Percentiles rank a stretch among this genome's conserved stretches.
Conservation (phyloP, 2,113 vertebrate species). For the Urocolius indicus region DNA sequence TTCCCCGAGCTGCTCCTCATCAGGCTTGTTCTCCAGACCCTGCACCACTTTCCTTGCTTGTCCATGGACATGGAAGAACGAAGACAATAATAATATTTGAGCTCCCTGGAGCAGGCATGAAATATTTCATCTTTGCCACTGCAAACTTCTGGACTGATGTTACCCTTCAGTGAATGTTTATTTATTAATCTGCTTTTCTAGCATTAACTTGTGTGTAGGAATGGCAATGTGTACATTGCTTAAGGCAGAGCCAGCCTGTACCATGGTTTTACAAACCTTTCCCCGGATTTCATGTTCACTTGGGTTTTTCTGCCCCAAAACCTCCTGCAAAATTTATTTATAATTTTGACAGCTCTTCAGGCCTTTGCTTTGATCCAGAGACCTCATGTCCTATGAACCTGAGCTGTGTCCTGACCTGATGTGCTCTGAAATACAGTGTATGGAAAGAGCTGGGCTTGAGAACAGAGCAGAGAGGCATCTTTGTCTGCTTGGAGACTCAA, state of each 20-base stretch:
- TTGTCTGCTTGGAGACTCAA: background rate
- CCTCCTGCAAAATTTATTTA: background rate
- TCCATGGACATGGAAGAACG: no score
- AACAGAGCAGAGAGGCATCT: background rate
- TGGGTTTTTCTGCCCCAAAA: background rate
- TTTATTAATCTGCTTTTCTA: slow-evolving; percentile 57
- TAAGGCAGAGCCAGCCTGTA: background rate
- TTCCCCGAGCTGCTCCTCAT: no score
- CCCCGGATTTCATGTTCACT: background rate
- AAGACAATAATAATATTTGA: background rate
- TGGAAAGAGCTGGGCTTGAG: background rate
- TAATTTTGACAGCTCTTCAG: background rate
- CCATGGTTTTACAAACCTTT: background rate
- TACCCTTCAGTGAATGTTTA: slow-evolving; percentile 48
- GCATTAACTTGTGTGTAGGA: slow-evolving; percentile 24
- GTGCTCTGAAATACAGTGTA: background rate
- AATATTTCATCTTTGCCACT: background rate
- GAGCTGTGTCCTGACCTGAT: background rate
- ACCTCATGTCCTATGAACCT: background rate
- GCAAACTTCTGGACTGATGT: background rate
- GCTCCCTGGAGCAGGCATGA: background rate
- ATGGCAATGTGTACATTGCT: background rate
- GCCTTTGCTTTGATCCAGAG: background rate
- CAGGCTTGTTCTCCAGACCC: no score
- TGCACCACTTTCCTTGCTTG: no score